A percentile compares a stretch with the other conserved stretches of the same genome.
These are phyloP conservation scores for Heliconius cydno DNA, from an alignment of 2,888 invertebrate genomes.

Conservation along the genomic window DNA sequence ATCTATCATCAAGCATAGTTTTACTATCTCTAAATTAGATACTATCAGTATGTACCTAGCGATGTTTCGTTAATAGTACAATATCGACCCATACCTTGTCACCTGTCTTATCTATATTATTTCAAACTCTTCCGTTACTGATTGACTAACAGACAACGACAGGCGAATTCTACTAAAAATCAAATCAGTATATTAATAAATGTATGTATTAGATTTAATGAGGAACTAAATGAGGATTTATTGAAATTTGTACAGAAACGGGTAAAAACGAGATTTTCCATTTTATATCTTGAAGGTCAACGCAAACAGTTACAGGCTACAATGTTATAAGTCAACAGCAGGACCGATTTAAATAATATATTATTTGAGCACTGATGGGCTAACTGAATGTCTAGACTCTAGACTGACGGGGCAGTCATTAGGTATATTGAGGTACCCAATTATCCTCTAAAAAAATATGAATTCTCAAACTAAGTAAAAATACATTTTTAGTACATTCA, in stretches of 20 bases:
- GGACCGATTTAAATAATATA: neutral
- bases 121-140: neutral
- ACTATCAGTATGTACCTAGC: neutral
- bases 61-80: neutral
- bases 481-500: neutral
- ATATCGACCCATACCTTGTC: neutral
- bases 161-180: no score
- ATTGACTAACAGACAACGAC: neutral
- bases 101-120: neutral
- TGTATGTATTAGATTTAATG: no score
- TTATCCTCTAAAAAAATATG: neutral
- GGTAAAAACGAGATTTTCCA: neutral
- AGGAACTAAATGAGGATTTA: neutral
- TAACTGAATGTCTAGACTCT: neutral
- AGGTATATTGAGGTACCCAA: no score
- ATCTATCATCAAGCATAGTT: neutral
- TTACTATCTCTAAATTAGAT: constrained; percentile 15
- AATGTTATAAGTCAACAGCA: neutral
- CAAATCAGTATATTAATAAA: no score
- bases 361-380: neutral
- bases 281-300: neutral
- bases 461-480: neutral
- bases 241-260: neutral
- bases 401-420: neutral
- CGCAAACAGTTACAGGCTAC: neutral